phyloP scores from a whole-genome alignment of 2,113 vertebrate genomes.

The Chitala chitala region DNA sequence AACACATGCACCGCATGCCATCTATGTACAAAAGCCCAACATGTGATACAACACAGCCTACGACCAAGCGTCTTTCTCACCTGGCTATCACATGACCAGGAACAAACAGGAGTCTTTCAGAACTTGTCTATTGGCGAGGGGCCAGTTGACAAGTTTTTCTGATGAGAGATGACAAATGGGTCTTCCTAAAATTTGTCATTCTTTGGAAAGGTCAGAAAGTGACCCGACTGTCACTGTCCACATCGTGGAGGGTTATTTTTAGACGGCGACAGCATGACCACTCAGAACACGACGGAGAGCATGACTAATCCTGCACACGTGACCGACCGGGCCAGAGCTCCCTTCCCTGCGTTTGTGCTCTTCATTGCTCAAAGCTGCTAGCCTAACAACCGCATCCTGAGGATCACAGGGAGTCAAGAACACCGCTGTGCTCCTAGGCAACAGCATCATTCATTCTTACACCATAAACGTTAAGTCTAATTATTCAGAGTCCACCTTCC shows the following conservation, averaged over 20 bases:
- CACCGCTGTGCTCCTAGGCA: too few species aligned
- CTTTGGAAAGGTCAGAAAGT: not conserved
- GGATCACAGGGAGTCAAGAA: not conserved
- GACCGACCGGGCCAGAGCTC: too few species aligned
- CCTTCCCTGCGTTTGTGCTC: not conserved
- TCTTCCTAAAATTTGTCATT: not conserved
- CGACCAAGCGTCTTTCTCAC: not conserved
- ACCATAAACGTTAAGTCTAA: constrained; percentile 7
- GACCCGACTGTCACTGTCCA: not conserved
- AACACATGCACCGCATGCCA: too few species aligned
- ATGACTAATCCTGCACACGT: not conserved
- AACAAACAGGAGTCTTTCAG: not conserved
- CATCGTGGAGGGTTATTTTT: constrained; percentile 3
- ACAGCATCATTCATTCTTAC: too few species aligned
- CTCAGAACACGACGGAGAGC: not conserved
- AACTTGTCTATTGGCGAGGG: not conserved
- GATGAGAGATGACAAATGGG: not conserved
- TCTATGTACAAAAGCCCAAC: too few species aligned
- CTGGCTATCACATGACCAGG: not conserved
- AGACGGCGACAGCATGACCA: not conserved
- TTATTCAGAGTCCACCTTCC: not conserved
- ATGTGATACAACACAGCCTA: not conserved
- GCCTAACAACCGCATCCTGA: not conserved
- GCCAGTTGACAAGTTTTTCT: not conserved
- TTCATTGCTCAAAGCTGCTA: not conserved